Evolutionary conservation across 2,113 vertebrate species (phyloP).

Genomic region (Siphamia tubifer): DNA sequence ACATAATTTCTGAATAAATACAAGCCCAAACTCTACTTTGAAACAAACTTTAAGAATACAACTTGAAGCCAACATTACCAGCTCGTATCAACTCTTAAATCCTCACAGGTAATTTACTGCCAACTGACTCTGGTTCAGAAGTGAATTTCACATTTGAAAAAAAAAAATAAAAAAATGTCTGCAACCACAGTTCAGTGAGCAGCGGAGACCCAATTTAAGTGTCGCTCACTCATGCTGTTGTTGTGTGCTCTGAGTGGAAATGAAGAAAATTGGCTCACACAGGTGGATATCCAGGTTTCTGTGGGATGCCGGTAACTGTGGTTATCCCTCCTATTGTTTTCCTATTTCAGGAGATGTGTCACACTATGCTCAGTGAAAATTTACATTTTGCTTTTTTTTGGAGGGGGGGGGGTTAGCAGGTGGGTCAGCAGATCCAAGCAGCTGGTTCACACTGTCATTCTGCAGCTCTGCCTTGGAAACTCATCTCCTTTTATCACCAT

Average conservation of each 20-base stretch:
- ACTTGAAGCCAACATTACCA: not conserved
- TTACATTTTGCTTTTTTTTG: slow-evolving; percentile 13
- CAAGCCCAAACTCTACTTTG: too few species aligned
- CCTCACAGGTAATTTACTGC: not conserved
- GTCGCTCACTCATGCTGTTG: slow-evolving; percentile 21
- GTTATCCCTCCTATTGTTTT: slow-evolving; percentile 20
- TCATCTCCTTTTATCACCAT: not conserved
- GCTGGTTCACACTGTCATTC: not conserved
- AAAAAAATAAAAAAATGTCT: not conserved
- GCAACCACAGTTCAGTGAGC: not conserved
- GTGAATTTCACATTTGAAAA: not conserved
- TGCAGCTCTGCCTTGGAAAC: not conserved
- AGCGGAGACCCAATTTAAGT: slow-evolving; percentile 4
- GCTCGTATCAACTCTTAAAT: not conserved
- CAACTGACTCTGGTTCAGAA: not conserved
- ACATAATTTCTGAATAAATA: too few species aligned
- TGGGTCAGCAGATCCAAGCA: slow-evolving; percentile 2
- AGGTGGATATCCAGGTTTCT: slow-evolving; percentile 42
- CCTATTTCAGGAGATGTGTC: not conserved
- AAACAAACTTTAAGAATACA: too few species aligned
- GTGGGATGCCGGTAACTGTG: not conserved
- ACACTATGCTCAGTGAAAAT: slow-evolving; percentile 17
- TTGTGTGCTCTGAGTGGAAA: slow-evolving; percentile 17
- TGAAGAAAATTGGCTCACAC: slow-evolving; percentile 21
- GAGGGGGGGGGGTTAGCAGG: slow-evolving; percentile 11